Evolutionary conservation across 2,888 invertebrate species (phyloP).

Genomic region (Apeira syringaria): DNA sequence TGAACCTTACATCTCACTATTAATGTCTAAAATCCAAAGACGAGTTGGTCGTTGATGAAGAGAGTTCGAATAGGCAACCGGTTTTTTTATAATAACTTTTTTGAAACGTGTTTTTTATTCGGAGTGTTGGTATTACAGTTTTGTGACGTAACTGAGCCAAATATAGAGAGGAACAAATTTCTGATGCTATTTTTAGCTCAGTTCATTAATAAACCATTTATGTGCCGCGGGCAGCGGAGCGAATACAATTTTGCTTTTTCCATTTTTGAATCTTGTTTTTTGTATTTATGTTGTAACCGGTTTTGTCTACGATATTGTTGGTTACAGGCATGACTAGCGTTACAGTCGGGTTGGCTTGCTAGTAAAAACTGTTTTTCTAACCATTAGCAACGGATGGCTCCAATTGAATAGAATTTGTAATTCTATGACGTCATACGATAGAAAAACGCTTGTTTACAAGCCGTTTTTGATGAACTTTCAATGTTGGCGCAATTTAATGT

Average conservation of each 20-base stretch:
- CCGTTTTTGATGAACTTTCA: too few species aligned
- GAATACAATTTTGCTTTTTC: conserved; percentile 5
- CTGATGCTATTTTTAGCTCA: conserved; percentile 33
- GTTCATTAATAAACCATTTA: conserved; percentile 27
- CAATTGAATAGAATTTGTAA: neutral
- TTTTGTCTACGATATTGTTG: neutral
- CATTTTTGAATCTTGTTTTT: conserved; percentile 12
- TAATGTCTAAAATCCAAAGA: neutral
- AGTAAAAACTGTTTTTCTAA: neutral
- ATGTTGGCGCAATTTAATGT: too few species aligned
- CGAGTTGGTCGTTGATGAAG: neutral
- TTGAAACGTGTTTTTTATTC: conserved; percentile 13
- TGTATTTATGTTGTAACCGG: neutral
- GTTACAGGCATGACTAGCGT: conserved; percentile 1
- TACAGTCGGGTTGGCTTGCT: neutral
- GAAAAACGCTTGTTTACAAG: too few species aligned
- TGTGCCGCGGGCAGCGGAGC: conserved; percentile 2
- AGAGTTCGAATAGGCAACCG: conserved; percentile 4
- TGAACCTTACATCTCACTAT: too few species aligned
- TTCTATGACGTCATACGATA: neutral
- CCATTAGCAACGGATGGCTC: too few species aligned
- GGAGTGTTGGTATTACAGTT: conserved; percentile 28
- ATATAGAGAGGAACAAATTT: conserved; percentile 35
- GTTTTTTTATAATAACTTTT: conserved; percentile 7
- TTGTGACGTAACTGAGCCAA: conserved; percentile 35